Evolutionary conservation across 2,888 invertebrate species (phyloP), one percentile per base, ranked within the genome.

Genomic region (Plagiodera versicolora): DNA sequence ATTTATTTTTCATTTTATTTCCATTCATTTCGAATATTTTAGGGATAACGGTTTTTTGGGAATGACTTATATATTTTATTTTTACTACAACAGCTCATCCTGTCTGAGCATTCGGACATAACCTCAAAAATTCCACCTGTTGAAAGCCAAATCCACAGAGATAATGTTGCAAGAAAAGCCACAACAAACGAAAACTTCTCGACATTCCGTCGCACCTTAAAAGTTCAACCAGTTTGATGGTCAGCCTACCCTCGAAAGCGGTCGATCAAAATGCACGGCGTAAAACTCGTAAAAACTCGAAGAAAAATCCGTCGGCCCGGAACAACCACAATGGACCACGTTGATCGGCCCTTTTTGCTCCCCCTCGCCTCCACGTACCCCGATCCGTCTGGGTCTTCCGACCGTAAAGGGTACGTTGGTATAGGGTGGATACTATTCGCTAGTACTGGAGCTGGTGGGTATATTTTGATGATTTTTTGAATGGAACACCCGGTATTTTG

Each of bases 301-400:
- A 35, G 44, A 52, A 53, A 53, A 53, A 53, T 44, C 44, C 53
- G 24, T 44, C 53, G 44, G 53, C 20, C 53, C 44, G 53, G 35
- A 53, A 53, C 53, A 35, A 39, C 44, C 53, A 53, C 53, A 44
- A 53, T 44, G 53, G 53, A 24, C 16, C 44, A 17, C 24, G 16
- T 53, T 53, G 44, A 53, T 53, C 53, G 39, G 53, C 53, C 44
- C 53, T 53, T 53, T 46, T 53, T 53, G 20, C 53, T 16, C 17
- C n/a, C 53, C 24, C 44, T 24, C 20, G 16, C 53, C 53, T 24
- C 24, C 1, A 11, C 53, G 39, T 19, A 24, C 52, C 53, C 24
- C 53, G 20, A 53, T 53, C 28, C 44, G 53, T 53, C 53, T 53
- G 53, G 53, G 44, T 44, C 28, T 11, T 44, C 14, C 44, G 44